Evolutionary conservation across 2,113 vertebrate species (phyloP).

Genomic region (Callionymus lyra): DNA sequence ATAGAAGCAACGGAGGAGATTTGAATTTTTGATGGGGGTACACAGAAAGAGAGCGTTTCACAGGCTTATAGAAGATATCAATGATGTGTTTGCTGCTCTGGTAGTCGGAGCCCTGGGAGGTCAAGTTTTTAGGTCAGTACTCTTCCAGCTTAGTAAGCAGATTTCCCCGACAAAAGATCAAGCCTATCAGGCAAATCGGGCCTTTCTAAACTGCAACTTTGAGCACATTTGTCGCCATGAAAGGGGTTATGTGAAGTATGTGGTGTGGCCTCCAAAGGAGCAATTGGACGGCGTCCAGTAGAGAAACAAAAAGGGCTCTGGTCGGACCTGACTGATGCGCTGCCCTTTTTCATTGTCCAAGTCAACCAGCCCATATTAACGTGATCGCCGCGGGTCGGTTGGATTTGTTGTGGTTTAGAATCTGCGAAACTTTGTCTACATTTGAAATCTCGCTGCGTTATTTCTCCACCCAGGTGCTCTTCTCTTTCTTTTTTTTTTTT

Average conservation of each 20-base stretch:
- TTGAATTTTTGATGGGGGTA: constrained; percentile 19
- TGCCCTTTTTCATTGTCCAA: constrained; percentile 39
- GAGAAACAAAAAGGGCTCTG: constrained; percentile 50
- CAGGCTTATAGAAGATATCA: background rate
- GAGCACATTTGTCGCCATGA: constrained; percentile 49
- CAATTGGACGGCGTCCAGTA: constrained; percentile 40
- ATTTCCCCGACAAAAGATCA: constrained; percentile 50
- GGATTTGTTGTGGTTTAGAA: constrained; percentile 31
- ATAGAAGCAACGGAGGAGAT: constrained; percentile 6
- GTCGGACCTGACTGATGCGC: constrained; percentile 36
- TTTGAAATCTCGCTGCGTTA: background rate
- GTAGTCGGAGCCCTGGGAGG: constrained; percentile 26
- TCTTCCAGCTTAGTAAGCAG: constrained; percentile 43
- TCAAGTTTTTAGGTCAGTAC: constrained; percentile 37
- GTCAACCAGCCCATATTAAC: constrained; percentile 21
- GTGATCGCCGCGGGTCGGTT: constrained; percentile 28
- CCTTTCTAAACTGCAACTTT: constrained; percentile 39
- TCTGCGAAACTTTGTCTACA: constrained; percentile 5
- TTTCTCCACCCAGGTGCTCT: constrained; percentile 40
- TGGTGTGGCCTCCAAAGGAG: constrained; percentile 38
- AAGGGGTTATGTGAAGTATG: constrained; percentile 50
- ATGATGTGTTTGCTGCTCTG: constrained; percentile 5
- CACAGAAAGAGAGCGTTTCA: constrained; percentile 4
- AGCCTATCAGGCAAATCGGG: constrained; percentile 37
- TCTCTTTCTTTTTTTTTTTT: constrained; percentile 24